Base-by-base conservation (phyloP, 2,797 vertebrate species). In the Xerus rutilus region DNA sequence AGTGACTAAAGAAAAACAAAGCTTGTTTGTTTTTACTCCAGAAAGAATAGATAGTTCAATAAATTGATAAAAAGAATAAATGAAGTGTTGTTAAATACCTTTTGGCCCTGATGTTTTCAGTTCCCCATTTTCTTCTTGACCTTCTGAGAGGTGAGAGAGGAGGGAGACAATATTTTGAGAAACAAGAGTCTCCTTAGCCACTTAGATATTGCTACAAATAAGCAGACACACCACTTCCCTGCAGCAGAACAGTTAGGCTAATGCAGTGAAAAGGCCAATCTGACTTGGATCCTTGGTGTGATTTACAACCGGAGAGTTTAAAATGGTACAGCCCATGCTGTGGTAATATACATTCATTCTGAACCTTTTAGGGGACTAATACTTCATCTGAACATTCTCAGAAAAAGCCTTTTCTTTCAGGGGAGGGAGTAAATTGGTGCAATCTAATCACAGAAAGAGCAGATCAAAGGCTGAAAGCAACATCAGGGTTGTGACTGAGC, bases 381-480 rank as follows among this genome's bases (percentile, higher is more conserved):
- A 89, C 84, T 95, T 97, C 95, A 97, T 91, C n/a, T 78, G 79
- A 95, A 89, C 94, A 94, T 65, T 94, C 89, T 96, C 69, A 96
- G 97, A 96, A 59, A 93, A 86, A 93, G 69, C 25, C 78, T 87
- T 79, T 62, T 89, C 47, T 62, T 77, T 87, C 54, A 47, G 28
- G 35, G 62, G 59, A 92, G 35, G 81, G 82, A 94, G 82, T 21
- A 91, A 87, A 94, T 86, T 39, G 57, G 43, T 85, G 35, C 82
- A 65, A 96, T 89, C 62, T 91, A 81, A 69, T 85, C 81, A 91
- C 73, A 84, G 78, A 94, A 81, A 74, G 65, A 85, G 57, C 21
- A 10, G 47, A 89, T 78, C 64, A 70, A 69, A 82, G 77, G 47
- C 43, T 43, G 87, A 47, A 91, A 93, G 10, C n/a, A 35, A n/a